Evolutionary conservation across 2,797 vertebrate species (phyloP).

Genomic region (Atherinosoma microstoma): DNA sequence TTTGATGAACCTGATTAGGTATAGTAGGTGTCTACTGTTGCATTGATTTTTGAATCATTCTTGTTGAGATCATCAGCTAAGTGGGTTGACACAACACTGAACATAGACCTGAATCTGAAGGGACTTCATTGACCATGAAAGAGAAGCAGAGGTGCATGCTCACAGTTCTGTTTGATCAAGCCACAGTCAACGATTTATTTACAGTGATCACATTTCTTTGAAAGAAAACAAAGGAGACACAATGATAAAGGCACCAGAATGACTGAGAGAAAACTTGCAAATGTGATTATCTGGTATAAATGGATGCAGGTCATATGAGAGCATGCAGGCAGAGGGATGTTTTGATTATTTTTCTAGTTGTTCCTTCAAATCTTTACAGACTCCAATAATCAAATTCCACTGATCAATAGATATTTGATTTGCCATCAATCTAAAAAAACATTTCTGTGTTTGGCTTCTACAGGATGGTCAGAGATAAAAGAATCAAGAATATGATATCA

Average conservation of each 20-base stretch:
- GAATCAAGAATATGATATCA: slow-evolving; percentile 54
- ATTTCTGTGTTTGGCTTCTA: slow-evolving; percentile 29
- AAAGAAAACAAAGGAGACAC: slow-evolving; percentile 5
- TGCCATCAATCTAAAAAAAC: slow-evolving; percentile 21
- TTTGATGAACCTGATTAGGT: slow-evolving; percentile 62
- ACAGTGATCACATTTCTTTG: slow-evolving; percentile 30
- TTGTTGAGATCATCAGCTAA: slow-evolving; percentile 66
- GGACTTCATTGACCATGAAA: slow-evolving; percentile 40
- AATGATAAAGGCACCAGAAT: not conserved
- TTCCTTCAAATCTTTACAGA: slow-evolving; percentile 1
- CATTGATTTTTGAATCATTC: slow-evolving; percentile 70
- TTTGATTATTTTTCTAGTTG: not conserved
- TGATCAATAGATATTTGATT: not conserved
- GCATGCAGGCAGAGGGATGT: not conserved
- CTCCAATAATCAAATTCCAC: not conserved
- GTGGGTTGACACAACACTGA: slow-evolving; percentile 50
- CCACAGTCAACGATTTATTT: slow-evolving; percentile 35
- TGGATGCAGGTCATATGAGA: slow-evolving; percentile 11
- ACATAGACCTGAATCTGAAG: slow-evolving; percentile 39
- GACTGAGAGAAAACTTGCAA: not conserved
- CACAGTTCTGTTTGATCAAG: slow-evolving; percentile 3
- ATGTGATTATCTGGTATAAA: not conserved
- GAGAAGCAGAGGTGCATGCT: slow-evolving; percentile 18
- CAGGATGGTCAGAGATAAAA: slow-evolving; percentile 17
- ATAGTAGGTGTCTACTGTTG: slow-evolving; percentile 62